Evolutionary conservation across 2,113 vertebrate genomes (phyloP).

Genomic region (Chroicocephalus ridibundus): DNA sequence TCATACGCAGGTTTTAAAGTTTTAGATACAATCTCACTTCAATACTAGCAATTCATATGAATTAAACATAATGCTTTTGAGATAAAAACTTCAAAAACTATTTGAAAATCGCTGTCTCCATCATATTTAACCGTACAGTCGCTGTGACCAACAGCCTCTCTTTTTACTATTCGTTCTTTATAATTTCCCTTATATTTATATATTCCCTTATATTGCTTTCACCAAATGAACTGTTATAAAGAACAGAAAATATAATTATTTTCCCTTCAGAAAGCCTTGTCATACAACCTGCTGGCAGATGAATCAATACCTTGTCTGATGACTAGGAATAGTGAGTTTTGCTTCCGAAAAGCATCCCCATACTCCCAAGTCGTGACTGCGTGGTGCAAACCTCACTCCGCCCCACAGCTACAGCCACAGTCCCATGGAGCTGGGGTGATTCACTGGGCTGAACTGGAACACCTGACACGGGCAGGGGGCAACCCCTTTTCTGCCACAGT

Average conservation of each 20-base stretch:
- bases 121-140: neutral
- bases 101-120: neutral
- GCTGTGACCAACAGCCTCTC: neutral
- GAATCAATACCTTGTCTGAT: neutral
- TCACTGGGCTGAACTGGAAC: neutral
- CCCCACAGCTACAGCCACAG: neutral
- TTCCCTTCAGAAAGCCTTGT: neutral
- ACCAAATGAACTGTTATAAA: neutral
- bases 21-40: neutral
- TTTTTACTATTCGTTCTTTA: neutral
- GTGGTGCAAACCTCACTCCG: neutral
- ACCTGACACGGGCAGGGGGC: neutral
- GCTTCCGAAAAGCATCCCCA: neutral
- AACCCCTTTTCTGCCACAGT: neutral
- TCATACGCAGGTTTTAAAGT: neutral
- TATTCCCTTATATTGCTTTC: neutral
- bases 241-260: neutral
- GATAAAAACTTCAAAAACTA: neutral
- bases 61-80: neutral
- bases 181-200: neutral
- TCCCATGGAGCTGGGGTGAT: accelerated
- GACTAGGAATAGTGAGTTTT: neutral
- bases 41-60: neutral
- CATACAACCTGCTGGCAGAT: neutral
- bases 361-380: neutral